Evolutionary conservation across 1,140 invertebrate genomes (phyloP), one percentile per base, ranked within the genome.

Genomic region (Physella acuta): DNA sequence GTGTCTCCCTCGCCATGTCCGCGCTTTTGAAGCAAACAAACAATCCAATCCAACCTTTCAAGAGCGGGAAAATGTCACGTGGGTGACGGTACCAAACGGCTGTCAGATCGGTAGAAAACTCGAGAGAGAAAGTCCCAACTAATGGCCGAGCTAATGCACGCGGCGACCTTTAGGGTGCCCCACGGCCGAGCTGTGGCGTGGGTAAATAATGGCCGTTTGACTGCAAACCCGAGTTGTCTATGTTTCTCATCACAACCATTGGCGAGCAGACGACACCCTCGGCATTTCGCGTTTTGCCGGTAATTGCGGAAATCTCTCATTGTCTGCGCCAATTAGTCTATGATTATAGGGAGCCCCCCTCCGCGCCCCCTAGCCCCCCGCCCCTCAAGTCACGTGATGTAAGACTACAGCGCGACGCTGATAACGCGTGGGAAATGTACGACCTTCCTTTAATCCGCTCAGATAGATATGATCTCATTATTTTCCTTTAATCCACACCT

Each of bases 181-280:
- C 3, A 33, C 14, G 20, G 11, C 30, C 5, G 36, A 34, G 56
- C 31, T 34, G 31, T 58, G 56, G 56, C 56, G 56, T 58, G 56
- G 56, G 56, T 58, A 58, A 58, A 58, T 58, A 58, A 58, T 58
- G 56, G 24, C 30, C 56, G 56, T 58, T 58, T 58, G 56, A 58
- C 56, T 58, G 56, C 56, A 58, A 58, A 58, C 56, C 2, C 36
- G 30, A n/a, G 56, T 34, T 33, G 56, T 58, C 56, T 34, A 33
- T 58, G 56, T 58, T 58, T 58, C 56, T 58, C 56, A 58, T 58
- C 56, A 58, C 20, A 58, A 58, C 56, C 30, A 17, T 34, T 31
- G 33, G 56, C 28, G 56, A 58, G 56, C 56, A 58, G 30, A 58
- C 56, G 56, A 58, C 56, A 58, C 56, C 24, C 30, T 34, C 36